These are phyloP conservation scores for Lordiphosa mommai DNA, from an alignment of 1,140 invertebrate genomes.

Conservation along the genomic window DNA sequence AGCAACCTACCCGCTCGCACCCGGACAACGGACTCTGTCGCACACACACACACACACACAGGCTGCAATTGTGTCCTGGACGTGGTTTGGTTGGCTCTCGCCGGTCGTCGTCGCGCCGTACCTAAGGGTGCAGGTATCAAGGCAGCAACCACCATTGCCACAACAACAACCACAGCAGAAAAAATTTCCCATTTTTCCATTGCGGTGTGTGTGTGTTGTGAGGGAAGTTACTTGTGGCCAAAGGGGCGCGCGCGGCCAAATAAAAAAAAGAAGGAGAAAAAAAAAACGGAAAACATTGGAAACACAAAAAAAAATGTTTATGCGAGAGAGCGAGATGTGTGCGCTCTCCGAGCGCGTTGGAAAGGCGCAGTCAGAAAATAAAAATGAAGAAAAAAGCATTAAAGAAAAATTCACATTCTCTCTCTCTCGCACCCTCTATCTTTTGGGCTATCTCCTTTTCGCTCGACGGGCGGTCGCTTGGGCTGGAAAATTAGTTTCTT, in stretches of 20 bases:
- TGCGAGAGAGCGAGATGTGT: slow-evolving; percentile 18
- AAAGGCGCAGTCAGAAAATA: slow-evolving; percentile 44
- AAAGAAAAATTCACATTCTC: slow-evolving; percentile 16
- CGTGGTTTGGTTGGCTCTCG: slow-evolving; percentile 64
- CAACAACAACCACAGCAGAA: slow-evolving; percentile 79
- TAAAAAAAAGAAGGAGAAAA: slow-evolving; percentile 23
- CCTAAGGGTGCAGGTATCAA: slow-evolving; percentile 74
- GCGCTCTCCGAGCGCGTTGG: slow-evolving; percentile 34
- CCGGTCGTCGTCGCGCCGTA: slow-evolving; percentile 2
- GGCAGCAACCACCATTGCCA: slow-evolving; percentile 78
- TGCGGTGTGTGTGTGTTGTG: slow-evolving; percentile 45
- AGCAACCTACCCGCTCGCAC: slow-evolving; percentile 1
- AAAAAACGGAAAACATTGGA: slow-evolving; percentile 29
- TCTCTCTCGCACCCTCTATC: neutral
- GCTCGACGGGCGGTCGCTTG: slow-evolving; percentile 43
- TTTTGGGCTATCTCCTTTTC: neutral
- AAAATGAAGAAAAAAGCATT: slow-evolving; percentile 39
- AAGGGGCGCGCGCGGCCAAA: slow-evolving; percentile 47
- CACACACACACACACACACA: slow-evolving; percentile 25
- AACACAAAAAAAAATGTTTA: slow-evolving; percentile 30
- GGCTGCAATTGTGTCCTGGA: slow-evolving; percentile 26
- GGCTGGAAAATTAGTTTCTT: slow-evolving; percentile 38
- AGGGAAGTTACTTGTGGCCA: slow-evolving; percentile 61
- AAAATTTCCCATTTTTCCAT: slow-evolving; percentile 80
- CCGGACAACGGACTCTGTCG: neutral